A percentile compares a stretch with the other conserved stretches of the same genome.
Conservation (phyloP, 2,888 invertebrate species). For the Mayetiola destructor region DNA sequence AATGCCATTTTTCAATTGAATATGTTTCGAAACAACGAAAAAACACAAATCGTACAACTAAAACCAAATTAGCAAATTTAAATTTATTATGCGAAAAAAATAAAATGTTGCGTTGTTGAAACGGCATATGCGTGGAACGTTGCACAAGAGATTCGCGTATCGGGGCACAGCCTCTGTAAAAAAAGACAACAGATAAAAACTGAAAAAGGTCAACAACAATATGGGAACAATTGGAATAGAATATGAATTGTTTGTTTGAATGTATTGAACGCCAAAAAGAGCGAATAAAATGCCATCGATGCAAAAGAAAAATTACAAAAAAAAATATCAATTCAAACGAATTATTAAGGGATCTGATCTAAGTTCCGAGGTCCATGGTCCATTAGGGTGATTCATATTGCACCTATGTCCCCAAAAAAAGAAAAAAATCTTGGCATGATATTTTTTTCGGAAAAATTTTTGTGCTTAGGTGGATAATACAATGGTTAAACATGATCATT, state of each 20-base stretch:
- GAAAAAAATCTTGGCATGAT: background rate
- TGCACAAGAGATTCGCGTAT: background rate
- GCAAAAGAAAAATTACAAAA: background rate
- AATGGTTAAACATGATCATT: too few species aligned
- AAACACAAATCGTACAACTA: background rate
- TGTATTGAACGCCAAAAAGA: too few species aligned
- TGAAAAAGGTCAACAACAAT: background rate
- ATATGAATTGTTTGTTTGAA: slow-evolving; percentile 1
- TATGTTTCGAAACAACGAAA: background rate
- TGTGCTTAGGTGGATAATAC: too few species aligned
- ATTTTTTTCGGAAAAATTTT: too few species aligned
- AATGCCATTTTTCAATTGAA: background rate
- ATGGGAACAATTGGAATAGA: slow-evolving; percentile 1
- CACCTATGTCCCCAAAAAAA: background rate
- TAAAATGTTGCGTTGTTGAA: background rate
- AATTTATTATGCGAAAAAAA: slow-evolving; percentile 13
- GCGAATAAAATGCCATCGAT: slow-evolving; percentile 1
- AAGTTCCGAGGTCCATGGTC: background rate
- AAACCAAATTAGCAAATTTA: slow-evolving; percentile 14
- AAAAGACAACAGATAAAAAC: background rate
- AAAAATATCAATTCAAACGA: background rate
- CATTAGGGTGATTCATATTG: background rate
- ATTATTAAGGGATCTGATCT: background rate
- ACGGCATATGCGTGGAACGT: background rate
- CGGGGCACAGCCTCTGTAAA: background rate